Conservation (phyloP, 2,113 vertebrate species). For the Anser brachyrhynchus region DNA sequence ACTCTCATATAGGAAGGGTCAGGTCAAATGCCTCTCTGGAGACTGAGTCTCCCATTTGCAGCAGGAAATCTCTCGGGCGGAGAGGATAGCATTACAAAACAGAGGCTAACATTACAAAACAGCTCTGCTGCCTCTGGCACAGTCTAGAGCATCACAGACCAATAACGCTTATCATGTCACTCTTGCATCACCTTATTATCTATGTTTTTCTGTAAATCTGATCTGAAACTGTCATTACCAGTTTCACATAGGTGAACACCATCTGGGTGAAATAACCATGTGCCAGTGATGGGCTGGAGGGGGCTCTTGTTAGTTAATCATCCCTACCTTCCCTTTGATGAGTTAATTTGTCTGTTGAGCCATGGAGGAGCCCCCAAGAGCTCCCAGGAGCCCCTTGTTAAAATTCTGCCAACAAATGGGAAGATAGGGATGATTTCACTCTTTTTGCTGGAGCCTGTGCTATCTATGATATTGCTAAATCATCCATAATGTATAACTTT, state of each 20-base stretch:
- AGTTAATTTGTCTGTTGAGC: slow-evolving; percentile 68
- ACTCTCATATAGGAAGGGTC: neutral
- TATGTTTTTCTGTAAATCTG: slow-evolving; percentile 39
- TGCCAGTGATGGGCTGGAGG: slow-evolving; percentile 58
- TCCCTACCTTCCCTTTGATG: slow-evolving; percentile 67
- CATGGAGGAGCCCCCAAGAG: slow-evolving; percentile 62
- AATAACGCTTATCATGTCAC: neutral
- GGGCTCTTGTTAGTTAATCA: slow-evolving; percentile 71
- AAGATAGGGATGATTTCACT: slow-evolving; percentile 65
- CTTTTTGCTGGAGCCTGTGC: slow-evolving; percentile 27
- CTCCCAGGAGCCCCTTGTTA: slow-evolving; percentile 60
- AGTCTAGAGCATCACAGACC: neutral
- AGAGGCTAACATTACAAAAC: slow-evolving; percentile 55
- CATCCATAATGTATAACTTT: slow-evolving; percentile 47
- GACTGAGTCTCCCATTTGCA: slow-evolving; percentile 12
- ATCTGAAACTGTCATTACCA: slow-evolving; percentile 61
- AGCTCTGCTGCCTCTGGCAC: slow-evolving; percentile 29
- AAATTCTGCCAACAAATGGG: slow-evolving; percentile 55
- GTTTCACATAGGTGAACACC: slow-evolving; percentile 69
- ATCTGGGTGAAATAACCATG: slow-evolving; percentile 69
- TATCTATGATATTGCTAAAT: slow-evolving; percentile 48
- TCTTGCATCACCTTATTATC: slow-evolving; percentile 46
- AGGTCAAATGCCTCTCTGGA: slow-evolving; percentile 26
- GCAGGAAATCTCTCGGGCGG: neutral
- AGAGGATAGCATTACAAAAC: slow-evolving; percentile 61